Conservation (phyloP, 1,140 invertebrate genomes). For the Arctopsyche grandis region DNA sequence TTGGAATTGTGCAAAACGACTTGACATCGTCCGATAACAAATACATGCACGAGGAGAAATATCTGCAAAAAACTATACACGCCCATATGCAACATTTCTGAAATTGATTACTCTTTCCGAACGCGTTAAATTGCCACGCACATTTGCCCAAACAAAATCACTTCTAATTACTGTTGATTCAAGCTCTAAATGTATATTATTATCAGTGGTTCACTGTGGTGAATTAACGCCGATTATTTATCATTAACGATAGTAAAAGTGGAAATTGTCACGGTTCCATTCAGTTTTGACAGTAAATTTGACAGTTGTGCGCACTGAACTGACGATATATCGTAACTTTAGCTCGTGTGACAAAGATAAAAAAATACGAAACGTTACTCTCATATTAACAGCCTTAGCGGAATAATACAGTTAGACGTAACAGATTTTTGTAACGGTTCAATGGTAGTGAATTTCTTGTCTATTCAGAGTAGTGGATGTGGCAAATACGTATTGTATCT, state of each 20-base stretch:
- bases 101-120: too few species aligned
- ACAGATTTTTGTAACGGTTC: conserved; percentile 13
- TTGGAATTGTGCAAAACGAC: conserved; percentile 10
- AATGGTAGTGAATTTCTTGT: too few species aligned
- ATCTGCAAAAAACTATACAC: not conserved
- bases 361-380: conserved; percentile 30
- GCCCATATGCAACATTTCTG: not conserved
- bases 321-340: not conserved
- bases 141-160: too few species aligned
- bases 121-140: too few species aligned
- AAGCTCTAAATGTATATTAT: too few species aligned
- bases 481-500: too few species aligned
- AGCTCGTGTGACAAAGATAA: not conserved
- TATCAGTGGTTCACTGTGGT: too few species aligned
- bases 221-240: too few species aligned
- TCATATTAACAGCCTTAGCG: conserved; percentile 10
- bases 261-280: too few species aligned
- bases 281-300: conserved; percentile 5
- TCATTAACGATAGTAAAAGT: too few species aligned
- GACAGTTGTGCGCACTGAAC: not conserved
- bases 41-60: not conserved
- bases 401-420: conserved; percentile 25
- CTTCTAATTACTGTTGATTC: too few species aligned
- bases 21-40: not conserved
- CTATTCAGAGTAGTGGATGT: too few species aligned